Evolutionary conservation across 1,140 invertebrate species (phyloP).

Genomic region (Agrypnia vestita): DNA sequence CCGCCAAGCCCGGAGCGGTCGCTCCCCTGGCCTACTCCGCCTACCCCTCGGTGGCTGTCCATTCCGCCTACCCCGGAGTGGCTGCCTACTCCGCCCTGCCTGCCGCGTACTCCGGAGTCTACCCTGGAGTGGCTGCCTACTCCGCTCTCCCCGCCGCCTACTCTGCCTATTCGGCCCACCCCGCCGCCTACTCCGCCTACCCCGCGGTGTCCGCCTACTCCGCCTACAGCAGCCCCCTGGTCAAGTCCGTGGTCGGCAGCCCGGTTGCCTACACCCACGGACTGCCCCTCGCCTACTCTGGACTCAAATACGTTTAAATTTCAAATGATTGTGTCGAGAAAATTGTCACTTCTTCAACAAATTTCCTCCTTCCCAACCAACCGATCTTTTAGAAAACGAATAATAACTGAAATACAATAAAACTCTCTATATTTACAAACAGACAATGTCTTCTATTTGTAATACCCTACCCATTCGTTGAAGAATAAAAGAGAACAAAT

Average conservation of each 20-base stretch:
- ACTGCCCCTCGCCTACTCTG: constrained; percentile 56
- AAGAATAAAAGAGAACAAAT: too few species aligned
- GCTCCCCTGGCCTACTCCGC: constrained; percentile 12
- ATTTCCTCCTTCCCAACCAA: too few species aligned
- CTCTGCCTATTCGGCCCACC: background rate
- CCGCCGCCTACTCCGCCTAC: constrained; percentile 50
- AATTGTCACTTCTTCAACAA: too few species aligned
- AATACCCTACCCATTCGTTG: too few species aligned
- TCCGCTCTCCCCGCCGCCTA: constrained; percentile 41
- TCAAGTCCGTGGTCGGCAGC: constrained; percentile 3
- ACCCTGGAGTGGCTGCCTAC: constrained; percentile 51
- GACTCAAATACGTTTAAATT: constrained; percentile 50
- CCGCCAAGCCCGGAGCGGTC: constrained; percentile 68
- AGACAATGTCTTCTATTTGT: too few species aligned
- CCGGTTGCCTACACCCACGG: constrained; percentile 52
- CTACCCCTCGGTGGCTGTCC: background rate
- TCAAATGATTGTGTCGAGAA: constrained; percentile 39
- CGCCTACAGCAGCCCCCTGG: constrained; percentile 39
- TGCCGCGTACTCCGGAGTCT: constrained; percentile 51
- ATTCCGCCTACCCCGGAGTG: constrained; percentile 48
- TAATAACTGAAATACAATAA: too few species aligned
- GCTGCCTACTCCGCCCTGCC: constrained; percentile 45
- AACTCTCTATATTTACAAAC: too few species aligned
- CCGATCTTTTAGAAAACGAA: too few species aligned
- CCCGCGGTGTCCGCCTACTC: constrained; percentile 59